Evolutionary conservation across 1,140 invertebrate species (phyloP).

Genomic region (Euura saliciscinereae): DNA sequence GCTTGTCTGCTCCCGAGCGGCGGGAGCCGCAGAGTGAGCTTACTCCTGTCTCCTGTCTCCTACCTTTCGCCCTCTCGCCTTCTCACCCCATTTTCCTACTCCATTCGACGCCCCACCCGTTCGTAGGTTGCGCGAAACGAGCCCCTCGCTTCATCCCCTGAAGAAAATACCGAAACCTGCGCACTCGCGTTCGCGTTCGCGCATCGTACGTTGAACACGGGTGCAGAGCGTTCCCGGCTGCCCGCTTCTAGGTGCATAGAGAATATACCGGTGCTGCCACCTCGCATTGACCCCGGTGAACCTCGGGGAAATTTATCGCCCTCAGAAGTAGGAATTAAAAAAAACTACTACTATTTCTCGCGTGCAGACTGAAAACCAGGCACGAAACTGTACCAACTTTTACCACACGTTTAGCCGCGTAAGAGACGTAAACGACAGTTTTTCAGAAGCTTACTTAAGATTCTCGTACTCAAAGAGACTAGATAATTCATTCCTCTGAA

Average conservation of each 20-base stretch:
- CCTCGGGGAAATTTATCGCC: constrained; percentile 16
- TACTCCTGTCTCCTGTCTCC: constrained; percentile 47
- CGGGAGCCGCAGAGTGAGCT: constrained; percentile 62
- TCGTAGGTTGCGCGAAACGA: constrained; percentile 1
- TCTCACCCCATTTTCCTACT: constrained; percentile 37
- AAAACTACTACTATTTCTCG: too few relatives aligned
- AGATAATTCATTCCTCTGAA: too few relatives aligned
- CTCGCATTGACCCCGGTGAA: constrained; percentile 49
- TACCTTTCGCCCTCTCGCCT: constrained; percentile 28
- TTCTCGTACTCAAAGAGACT: too few relatives aligned
- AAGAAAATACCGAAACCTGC: constrained; percentile 19
- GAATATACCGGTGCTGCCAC: constrained; percentile 39
- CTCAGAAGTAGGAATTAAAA: neutral
- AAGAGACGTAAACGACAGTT: too few relatives aligned
- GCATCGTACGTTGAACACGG: neutral
- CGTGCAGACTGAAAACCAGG: too few relatives aligned
- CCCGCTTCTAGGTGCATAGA: too few relatives aligned
- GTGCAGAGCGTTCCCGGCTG: too few relatives aligned
- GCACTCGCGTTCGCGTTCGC: neutral
- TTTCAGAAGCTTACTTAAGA: too few relatives aligned
- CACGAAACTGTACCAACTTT: too few relatives aligned
- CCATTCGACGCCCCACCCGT: constrained; percentile 27
- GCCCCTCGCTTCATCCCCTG: constrained; percentile 24
- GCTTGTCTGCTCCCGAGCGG: constrained; percentile 63
- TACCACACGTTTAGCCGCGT: too few relatives aligned